Evolutionary conservation across 92 coral and sea anemone species (phyloP).

Genomic region (Siderastrea radians): DNA sequence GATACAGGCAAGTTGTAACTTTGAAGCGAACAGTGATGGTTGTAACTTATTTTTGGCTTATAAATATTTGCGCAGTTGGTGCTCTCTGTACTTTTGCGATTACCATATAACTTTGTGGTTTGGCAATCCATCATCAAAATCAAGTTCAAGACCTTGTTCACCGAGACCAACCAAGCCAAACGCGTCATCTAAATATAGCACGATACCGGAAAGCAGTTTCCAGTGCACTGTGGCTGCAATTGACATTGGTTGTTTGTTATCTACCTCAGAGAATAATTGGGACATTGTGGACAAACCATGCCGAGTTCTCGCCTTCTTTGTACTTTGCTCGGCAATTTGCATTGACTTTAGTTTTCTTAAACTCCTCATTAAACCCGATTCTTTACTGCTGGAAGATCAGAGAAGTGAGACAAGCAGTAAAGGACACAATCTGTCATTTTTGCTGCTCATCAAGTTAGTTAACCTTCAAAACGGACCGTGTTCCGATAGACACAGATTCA

Average conservation of each 20-base stretch:
- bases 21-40: background rate
- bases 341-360: background rate
- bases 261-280: background rate
- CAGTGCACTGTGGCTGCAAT: background rate
- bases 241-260: background rate
- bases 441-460: too few relatives aligned
- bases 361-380: slow-evolving; percentile 27
- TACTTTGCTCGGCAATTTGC: too few relatives aligned
- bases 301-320: too few relatives aligned
- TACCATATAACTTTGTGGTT: background rate
- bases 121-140: background rate
- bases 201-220: background rate
- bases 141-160: background rate
- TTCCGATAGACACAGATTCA: too few relatives aligned
- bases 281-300: background rate
- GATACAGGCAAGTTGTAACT: background rate
- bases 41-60: background rate
- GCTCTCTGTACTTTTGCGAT: background rate
- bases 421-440: too few relatives aligned
- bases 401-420: slow-evolving; percentile 2
- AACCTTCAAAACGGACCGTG: too few relatives aligned
- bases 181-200: background rate
- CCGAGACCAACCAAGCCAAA: background rate
- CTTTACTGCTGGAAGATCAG: slow-evolving; percentile 33
- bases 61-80: background rate